A percentile compares a stretch with the other conserved stretches of the same genome.
Evolutionary conservation across 2,797 vertebrate genomes (phyloP).

Genomic region (Lates japonicus): DNA sequence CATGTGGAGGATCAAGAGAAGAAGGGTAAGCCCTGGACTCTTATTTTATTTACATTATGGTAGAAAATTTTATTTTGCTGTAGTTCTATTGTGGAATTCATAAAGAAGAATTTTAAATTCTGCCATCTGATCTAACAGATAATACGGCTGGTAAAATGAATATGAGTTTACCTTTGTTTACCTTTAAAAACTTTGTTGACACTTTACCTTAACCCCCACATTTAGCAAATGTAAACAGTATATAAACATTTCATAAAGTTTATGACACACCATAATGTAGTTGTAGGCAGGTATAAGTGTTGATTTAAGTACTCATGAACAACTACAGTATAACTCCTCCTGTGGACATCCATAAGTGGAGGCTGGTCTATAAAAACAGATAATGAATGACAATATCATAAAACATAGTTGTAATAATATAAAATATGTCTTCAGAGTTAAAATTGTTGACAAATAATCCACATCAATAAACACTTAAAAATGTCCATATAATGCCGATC

Average conservation of each 20-base stretch:
- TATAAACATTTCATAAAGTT: background rate
- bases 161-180: no score
- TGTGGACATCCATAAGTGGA: background rate
- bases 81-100: no score
- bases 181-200: no score
- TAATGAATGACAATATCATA: no score
- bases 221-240: background rate
- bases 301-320: background rate
- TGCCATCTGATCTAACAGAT: no score
- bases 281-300: background rate
- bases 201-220: background rate
- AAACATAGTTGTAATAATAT: no score
- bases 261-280: background rate
- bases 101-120: background rate
- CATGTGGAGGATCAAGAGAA: slow-evolving; percentile 89
- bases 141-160: background rate
- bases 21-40: slow-evolving; percentile 86
- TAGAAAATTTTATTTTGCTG: background rate
- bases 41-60: slow-evolving; percentile 17
- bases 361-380: background rate
- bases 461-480: no score
- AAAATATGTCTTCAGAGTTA: no score
- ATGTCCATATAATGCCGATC: no score
- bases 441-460: no score
- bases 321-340: background rate